These are phyloP conservation scores for Chelon labrosus DNA, from an alignment of 2,797 vertebrate genomes.

Conservation along the genomic window DNA sequence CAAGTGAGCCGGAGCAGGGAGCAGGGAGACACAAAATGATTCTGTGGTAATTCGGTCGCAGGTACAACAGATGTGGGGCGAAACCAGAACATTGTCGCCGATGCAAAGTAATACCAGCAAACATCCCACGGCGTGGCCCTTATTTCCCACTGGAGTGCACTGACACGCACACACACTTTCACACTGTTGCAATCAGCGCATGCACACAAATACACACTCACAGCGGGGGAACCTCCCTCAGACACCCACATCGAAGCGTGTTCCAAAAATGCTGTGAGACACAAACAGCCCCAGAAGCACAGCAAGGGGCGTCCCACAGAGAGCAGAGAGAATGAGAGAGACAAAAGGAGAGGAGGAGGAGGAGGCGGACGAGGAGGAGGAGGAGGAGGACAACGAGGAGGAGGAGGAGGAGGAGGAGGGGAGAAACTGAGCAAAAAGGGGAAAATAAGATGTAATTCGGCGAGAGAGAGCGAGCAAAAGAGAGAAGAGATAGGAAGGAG, in stretches of 20 bases:
- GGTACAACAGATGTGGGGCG: conserved; percentile 77
- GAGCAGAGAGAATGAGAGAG: conserved; percentile 63
- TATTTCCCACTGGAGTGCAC: conserved; percentile 55
- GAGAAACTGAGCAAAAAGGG: conserved; percentile 33
- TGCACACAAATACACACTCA: conserved; percentile 60
- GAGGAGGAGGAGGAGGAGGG: not conserved
- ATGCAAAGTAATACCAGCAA: conserved; percentile 62
- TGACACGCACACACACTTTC: conserved; percentile 24
- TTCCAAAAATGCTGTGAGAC: conserved; percentile 74
- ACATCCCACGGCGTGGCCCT: conserved; percentile 50
- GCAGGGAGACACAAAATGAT: conserved; percentile 45
- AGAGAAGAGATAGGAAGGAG: conserved; percentile 9
- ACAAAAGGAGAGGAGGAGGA: conserved; percentile 53
- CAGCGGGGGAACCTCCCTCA: conserved; percentile 73
- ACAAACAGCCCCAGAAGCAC: conserved; percentile 72
- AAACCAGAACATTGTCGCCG: conserved; percentile 57
- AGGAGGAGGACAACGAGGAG: conserved; percentile 3
- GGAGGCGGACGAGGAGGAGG: conserved; percentile 16
- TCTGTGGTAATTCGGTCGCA: conserved; percentile 62
- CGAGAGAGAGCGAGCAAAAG: conserved; percentile 18
- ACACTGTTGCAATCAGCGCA: conserved; percentile 28
- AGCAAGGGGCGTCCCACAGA: conserved; percentile 73
- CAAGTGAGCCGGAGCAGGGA: conserved; percentile 59
- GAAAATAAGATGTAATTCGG: conserved; percentile 60
- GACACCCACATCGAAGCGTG: conserved; percentile 72